Conservation (phyloP, 1,140 invertebrate species). For the Trissolcus basalis region DNA sequence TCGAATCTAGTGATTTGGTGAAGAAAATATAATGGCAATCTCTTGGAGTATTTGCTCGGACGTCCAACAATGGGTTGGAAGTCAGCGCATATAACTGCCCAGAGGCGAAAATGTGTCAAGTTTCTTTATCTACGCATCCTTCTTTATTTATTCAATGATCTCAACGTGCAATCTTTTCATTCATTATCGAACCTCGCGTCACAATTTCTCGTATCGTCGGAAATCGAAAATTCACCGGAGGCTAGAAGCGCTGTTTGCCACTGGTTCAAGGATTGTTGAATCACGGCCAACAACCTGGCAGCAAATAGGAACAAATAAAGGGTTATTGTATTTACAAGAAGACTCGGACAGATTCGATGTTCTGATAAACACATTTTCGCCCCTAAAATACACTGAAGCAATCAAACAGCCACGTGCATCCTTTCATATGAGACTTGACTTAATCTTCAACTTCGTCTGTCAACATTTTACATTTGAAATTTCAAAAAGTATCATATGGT, state of each 20-base stretch:
- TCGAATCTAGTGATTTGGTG: conserved; percentile 26
- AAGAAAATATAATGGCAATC: conserved; percentile 59
- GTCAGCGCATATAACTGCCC: conserved; percentile 26
- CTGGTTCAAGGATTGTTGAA: conserved; percentile 73
- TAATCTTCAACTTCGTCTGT: no score
- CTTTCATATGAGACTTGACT: conserved; percentile 1
- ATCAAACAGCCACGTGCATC: conserved; percentile 38
- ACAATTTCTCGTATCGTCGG: conserved; percentile 44
- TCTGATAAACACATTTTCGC: conserved; percentile 32
- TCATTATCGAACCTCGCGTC: conserved; percentile 51
- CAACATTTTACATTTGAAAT: no score
- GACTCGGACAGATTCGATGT: conserved; percentile 58
- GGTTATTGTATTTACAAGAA: conserved; percentile 76
- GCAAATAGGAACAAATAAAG: conserved; percentile 74
- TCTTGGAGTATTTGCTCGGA: conserved; percentile 67
- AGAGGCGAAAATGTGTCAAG: conserved; percentile 53
- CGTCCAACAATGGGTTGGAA: conserved; percentile 63
- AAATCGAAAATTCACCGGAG: conserved; percentile 64
- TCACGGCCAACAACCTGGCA: conserved; percentile 66
- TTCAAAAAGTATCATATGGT: no score
- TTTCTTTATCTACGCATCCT: conserved; percentile 34
- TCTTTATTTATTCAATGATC: conserved; percentile 58
- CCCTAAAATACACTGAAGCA: conserved; percentile 35
- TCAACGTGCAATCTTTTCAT: conserved; percentile 49
- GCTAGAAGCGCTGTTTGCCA: conserved; percentile 67